phyloP scores from a whole-genome alignment of 2,113 vertebrate species.

The Sander vitreus region DNA sequence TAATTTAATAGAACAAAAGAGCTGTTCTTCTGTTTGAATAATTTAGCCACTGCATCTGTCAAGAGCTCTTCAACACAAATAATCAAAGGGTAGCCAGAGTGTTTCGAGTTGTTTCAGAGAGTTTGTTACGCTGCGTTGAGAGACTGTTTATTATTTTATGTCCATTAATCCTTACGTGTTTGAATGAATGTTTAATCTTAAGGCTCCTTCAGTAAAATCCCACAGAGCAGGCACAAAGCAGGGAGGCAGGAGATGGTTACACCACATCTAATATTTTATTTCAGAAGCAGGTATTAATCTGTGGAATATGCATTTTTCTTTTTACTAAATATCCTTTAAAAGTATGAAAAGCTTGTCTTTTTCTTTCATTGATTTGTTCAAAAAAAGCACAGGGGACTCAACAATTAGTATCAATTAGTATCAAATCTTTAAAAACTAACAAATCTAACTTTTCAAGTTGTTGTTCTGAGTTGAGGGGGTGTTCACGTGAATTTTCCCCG shows the following conservation, averaged over 20 bases:
- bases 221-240: conserved; percentile 6
- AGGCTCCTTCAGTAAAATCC: not conserved
- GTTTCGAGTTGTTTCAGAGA: conserved; percentile 45
- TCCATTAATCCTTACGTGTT: conserved; percentile 33
- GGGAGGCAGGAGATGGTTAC: not conserved
- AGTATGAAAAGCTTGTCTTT: not conserved
- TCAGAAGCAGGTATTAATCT: not conserved
- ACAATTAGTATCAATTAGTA: too few relatives aligned
- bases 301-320: not conserved
- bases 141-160: conserved; percentile 40
- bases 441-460: too few relatives aligned
- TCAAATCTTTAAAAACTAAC: too few relatives aligned
- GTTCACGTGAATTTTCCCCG: too few relatives aligned
- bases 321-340: not conserved
- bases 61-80: conserved; percentile 58
- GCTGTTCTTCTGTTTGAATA: conserved; percentile 33
- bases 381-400: not conserved
- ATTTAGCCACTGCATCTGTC: conserved; percentile 49
- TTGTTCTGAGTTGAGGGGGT: too few relatives aligned
- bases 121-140: conserved; percentile 44
- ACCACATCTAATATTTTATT: conserved; percentile 1
- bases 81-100: conserved; percentile 50
- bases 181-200: conserved; percentile 21
- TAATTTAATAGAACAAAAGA: conserved; percentile 3
- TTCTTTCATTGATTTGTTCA: not conserved